phyloP scores from a whole-genome alignment of 2,797 vertebrate genomes.

The Xerus rutilus region DNA sequence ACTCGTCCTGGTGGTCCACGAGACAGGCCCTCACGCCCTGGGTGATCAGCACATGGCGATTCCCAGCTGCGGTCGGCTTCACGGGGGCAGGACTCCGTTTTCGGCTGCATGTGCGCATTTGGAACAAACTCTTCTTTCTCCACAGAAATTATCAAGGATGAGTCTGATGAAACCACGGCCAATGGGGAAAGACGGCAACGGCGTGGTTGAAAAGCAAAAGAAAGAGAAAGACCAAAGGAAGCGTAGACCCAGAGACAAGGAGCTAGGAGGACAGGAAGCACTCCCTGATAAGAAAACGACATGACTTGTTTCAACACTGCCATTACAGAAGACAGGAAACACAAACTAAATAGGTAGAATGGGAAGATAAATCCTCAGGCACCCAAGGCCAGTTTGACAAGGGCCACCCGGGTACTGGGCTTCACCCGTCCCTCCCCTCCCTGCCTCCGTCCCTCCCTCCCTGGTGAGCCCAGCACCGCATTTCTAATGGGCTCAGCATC shows the following conservation, averaged over 20 bases:
- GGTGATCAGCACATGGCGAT: no score
- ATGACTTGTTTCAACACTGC: neutral
- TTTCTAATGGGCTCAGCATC: neutral
- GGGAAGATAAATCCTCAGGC: neutral
- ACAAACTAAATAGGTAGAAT: neutral
- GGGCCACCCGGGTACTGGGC: neutral
- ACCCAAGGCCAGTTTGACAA: neutral
- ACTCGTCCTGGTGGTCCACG: no score
- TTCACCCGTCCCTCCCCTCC: neutral
- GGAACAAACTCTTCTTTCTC: neutral
- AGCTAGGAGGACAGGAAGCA: neutral
- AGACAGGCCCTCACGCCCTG: neutral
- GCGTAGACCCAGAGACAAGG: neutral
- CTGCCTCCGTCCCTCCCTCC: neutral
- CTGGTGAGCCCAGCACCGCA: no score
- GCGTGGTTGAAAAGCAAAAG: neutral
- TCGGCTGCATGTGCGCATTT: neutral
- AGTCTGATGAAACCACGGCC: neutral
- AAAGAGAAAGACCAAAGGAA: neutral
- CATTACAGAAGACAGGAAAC: neutral
- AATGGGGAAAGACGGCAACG: neutral
- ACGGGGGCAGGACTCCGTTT: neutral
- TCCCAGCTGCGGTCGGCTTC: neutral
- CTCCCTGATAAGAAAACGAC: neutral
- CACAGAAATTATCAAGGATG: neutral